A percentile compares a stretch with the other conserved stretches of the same genome.
phyloP scores from a whole-genome alignment of 2,888 invertebrate genomes.

The Orthonevra nobilis region DNA sequence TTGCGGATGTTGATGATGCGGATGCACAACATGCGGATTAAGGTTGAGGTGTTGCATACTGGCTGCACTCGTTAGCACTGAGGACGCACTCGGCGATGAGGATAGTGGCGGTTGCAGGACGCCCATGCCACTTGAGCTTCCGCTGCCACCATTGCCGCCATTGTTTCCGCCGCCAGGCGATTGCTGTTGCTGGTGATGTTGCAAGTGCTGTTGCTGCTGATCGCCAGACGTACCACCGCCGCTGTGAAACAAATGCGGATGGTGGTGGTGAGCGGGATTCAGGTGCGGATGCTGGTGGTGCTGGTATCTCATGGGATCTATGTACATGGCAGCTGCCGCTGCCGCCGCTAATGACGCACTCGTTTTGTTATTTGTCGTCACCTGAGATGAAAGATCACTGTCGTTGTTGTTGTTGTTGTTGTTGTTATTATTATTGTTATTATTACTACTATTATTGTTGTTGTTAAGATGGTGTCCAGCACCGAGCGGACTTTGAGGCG shows the following conservation, averaged over 20 bases:
- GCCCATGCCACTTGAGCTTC: constrained; percentile 75
- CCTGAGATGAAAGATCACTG: constrained; percentile 76
- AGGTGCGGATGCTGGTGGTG: constrained; percentile 79
- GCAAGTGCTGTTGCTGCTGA: constrained; percentile 75
- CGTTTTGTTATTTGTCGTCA: constrained; percentile 74
- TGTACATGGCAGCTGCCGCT: constrained; percentile 80
- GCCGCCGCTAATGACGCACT: constrained; percentile 79
- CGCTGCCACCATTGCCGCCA: constrained; percentile 37
- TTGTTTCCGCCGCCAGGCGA: constrained; percentile 72
- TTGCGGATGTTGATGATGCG: constrained; percentile 78
- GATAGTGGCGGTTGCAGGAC: constrained; percentile 76
- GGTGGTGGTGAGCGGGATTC: constrained; percentile 75
- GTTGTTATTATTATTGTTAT: constrained; percentile 73
- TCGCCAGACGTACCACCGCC: constrained; percentile 73
- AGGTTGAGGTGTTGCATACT: constrained; percentile 78
- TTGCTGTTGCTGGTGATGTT: constrained; percentile 75
- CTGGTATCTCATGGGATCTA: constrained; percentile 80
- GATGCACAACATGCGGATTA: constrained; percentile 79
- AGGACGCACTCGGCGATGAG: constrained; percentile 76
- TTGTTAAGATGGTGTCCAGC: constrained; percentile 74
- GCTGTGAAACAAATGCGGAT: constrained; percentile 79
- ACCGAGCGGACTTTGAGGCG: constrained; percentile 79
- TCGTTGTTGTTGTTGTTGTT: constrained; percentile 75
- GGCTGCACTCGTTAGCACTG: constrained; percentile 75
- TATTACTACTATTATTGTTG: constrained; percentile 73